These are phyloP conservation scores for Drosophila mayri DNA, from an alignment of 1,140 invertebrate genomes.

Conservation along the genomic window DNA sequence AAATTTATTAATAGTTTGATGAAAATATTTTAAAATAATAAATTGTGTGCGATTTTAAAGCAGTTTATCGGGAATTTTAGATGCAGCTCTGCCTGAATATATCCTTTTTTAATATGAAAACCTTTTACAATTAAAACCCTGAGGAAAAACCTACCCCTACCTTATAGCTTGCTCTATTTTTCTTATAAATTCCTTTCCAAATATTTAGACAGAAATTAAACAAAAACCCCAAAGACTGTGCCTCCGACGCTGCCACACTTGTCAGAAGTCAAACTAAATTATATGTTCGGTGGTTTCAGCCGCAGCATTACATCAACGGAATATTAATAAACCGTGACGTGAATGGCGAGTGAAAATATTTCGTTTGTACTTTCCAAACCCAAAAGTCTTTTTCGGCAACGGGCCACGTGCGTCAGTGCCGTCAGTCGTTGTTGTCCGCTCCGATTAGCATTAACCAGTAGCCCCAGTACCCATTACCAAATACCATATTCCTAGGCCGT, in stretches of 20 bases:
- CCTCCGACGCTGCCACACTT: slow-evolving; percentile 9
- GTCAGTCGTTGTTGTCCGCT: slow-evolving; percentile 31
- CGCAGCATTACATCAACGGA: slow-evolving; percentile 76
- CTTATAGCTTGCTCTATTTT: not conserved
- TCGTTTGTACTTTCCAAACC: slow-evolving; percentile 42
- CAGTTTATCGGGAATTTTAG: not conserved
- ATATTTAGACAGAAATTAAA: slow-evolving; percentile 36
- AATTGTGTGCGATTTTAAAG: not conserved
- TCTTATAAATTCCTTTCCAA: not conserved
- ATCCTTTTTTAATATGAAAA: not conserved
- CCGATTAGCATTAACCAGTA: slow-evolving; percentile 35
- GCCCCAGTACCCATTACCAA: slow-evolving; percentile 3
- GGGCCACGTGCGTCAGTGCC: slow-evolving; percentile 54
- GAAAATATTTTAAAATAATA: not conserved
- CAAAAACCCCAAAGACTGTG: slow-evolving; percentile 11
- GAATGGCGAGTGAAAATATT: slow-evolving; percentile 40
- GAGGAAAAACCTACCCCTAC: not conserved
- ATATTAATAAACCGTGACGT: slow-evolving; percentile 81
- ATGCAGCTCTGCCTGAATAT: not conserved
- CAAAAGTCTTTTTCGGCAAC: slow-evolving; percentile 2
- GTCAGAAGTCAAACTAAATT: slow-evolving; percentile 52
- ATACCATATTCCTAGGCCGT: slow-evolving; percentile 25
- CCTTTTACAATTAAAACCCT: not conserved
- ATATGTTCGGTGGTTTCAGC: slow-evolving; percentile 27
- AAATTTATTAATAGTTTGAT: not conserved